A percentile compares a stretch with the other conserved stretches of the same genome.
Evolutionary conservation across 2,797 vertebrate species (phyloP).

Genomic region (Pseudochromis fuscus): DNA sequence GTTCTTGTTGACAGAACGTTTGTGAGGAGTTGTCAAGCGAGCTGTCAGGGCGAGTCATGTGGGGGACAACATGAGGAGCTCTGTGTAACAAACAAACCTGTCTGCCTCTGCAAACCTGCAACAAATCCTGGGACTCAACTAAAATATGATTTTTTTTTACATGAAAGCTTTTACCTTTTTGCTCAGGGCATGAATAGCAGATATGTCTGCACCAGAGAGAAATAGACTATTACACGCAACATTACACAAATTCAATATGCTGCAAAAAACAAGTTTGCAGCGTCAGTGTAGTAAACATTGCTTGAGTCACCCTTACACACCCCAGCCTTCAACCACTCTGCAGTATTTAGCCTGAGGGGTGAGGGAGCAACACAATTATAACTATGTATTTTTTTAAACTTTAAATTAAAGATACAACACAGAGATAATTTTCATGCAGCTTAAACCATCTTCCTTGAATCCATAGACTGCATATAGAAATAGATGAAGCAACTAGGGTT

Average conservation of each 20-base stretch:
- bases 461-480: no score
- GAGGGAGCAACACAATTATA: background rate
- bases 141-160: slow-evolving; percentile 1
- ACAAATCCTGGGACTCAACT: background rate
- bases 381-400: background rate
- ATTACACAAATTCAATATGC: slow-evolving; percentile 41
- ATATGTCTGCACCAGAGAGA: background rate
- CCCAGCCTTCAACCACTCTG: background rate
- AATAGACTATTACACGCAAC: slow-evolving; percentile 32
- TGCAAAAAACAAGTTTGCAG: slow-evolving; percentile 15
- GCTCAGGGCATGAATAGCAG: background rate
- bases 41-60: slow-evolving; percentile 17
- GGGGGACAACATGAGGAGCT: slow-evolving; percentile 20
- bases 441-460: no score
- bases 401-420: no score
- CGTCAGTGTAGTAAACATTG: background rate
- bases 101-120: slow-evolving; percentile 28
- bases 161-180: slow-evolving; percentile 1
- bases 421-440: no score
- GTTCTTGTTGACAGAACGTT: slow-evolving; percentile 12
- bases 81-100: slow-evolving; percentile 20
- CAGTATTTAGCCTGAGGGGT: background rate
- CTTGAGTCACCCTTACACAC: background rate
- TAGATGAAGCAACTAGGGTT: no score
- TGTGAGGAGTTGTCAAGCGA: slow-evolving; percentile 29